These are phyloP conservation scores for Ophthalmolycus amberensis DNA, from an alignment of 2,113 vertebrate genomes.

Conservation along the genomic window DNA sequence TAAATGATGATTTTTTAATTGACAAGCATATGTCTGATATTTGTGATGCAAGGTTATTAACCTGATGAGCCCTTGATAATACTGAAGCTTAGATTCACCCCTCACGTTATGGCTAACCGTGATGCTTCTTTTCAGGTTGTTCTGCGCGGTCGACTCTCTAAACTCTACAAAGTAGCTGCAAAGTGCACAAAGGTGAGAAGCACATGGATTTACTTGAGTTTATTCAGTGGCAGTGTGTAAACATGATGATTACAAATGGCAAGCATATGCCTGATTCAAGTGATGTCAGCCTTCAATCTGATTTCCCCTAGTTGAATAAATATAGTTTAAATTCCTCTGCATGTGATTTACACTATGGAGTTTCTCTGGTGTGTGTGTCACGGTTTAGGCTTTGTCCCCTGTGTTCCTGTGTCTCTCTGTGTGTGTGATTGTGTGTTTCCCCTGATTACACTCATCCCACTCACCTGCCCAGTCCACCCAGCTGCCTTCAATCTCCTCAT, in stretches of 20 bases:
- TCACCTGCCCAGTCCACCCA: too few species aligned
- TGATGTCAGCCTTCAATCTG: constrained; percentile 76
- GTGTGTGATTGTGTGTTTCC: too few species aligned
- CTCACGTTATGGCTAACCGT: neutral
- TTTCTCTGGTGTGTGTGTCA: constrained; percentile 3
- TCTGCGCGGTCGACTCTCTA: accelerated
- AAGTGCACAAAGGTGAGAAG: constrained; percentile 10
- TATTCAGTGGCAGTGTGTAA: neutral
- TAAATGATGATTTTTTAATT: neutral
- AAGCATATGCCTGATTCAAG: constrained; percentile 79
- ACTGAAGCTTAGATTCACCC: neutral
- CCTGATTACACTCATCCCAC: too few species aligned
- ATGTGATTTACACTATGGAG: neutral
- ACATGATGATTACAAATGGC: constrained; percentile 65
- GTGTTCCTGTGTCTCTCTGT: too few species aligned
- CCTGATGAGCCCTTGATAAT: neutral
- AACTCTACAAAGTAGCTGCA: neutral
- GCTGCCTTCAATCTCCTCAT: too few species aligned
- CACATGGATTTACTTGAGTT: accelerated
- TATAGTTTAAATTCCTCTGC: accelerated
- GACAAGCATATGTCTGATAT: neutral
- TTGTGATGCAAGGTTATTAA: neutral
- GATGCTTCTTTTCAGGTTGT: neutral
- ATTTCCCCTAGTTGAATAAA: constrained; percentile 23
- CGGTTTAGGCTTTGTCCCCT: too few species aligned